phyloP scores from a whole-genome alignment of 1,140 invertebrate species.

The Manduca sexta region DNA sequence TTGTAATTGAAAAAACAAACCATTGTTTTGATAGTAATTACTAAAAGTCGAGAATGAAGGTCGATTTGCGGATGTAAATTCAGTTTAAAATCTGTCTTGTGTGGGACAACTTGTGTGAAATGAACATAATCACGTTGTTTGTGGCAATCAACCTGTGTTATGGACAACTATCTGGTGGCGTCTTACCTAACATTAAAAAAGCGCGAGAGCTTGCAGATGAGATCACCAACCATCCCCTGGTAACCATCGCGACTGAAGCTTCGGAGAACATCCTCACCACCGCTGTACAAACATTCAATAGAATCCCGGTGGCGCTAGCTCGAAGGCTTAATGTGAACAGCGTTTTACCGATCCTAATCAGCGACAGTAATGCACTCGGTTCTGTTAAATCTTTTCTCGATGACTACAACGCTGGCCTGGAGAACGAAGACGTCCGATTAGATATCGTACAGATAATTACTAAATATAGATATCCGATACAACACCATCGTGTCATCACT shows the following conservation, averaged over 20 bases:
- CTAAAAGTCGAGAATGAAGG: background rate
- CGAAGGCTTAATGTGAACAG: conserved; percentile 5
- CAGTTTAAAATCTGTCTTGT: background rate
- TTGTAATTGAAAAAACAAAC: too few relatives aligned
- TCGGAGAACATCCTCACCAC: conserved; percentile 11
- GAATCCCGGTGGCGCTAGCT: conserved; percentile 9
- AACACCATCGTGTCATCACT: conserved; percentile 32
- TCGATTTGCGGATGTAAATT: background rate
- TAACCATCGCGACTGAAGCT: conserved; percentile 1
- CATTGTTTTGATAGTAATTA: too few relatives aligned
- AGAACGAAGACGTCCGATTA: conserved; percentile 25
- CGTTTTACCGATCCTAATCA: conserved; percentile 9
- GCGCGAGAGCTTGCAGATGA: conserved; percentile 7
- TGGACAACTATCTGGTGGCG: conserved; percentile 7
- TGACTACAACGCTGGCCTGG: background rate
- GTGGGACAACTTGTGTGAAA: conserved; percentile 5
- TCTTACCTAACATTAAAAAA: conserved; percentile 5
- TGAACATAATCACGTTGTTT: conserved; percentile 4
- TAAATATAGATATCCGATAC: conserved; percentile 37
- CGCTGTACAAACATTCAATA: conserved; percentile 7
- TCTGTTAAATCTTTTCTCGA: background rate
- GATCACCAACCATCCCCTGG: conserved; percentile 12
- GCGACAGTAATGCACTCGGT: conserved; percentile 11
- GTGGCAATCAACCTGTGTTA: background rate
- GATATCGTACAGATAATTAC: conserved; percentile 26